phyloP scores from a whole-genome alignment of 2,888 invertebrate genomes.

The Eupithecia subfuscata region DNA sequence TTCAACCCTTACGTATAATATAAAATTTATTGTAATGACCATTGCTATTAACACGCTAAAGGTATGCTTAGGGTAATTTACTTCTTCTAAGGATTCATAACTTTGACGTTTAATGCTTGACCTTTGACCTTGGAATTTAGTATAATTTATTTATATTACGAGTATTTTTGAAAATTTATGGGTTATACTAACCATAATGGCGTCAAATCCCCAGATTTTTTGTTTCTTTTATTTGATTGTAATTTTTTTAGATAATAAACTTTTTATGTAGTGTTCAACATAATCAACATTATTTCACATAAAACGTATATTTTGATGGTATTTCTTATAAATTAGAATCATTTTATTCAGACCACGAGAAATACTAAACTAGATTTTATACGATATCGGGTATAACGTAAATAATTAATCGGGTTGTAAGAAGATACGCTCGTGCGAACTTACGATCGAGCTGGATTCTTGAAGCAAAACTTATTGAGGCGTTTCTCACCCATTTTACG shows the following conservation, averaged over 20 bases:
- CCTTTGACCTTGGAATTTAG: slow-evolving; percentile 27
- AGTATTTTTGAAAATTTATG: not conserved
- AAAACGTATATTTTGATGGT: not conserved
- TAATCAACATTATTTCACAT: not conserved
- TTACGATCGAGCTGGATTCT: not conserved
- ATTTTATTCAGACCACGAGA: not conserved
- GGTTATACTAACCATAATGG: not conserved
- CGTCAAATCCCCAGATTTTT: not conserved
- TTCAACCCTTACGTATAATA: not conserved
- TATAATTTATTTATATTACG: slow-evolving; percentile 15
- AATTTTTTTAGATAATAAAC: no score
- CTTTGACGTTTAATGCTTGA: slow-evolving; percentile 15
- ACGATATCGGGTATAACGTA: not conserved
- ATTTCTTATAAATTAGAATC: not conserved
- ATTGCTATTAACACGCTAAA: slow-evolving; percentile 3
- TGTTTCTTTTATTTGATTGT: no score
- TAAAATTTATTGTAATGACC: slow-evolving; percentile 6
- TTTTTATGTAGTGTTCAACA: no score
- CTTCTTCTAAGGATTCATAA: not conserved
- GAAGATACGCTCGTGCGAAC: not conserved
- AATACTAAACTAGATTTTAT: not conserved
- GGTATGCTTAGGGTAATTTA: not conserved
- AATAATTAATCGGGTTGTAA: not conserved
- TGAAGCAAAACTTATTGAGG: not conserved
- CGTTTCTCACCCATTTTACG: not conserved